Evolutionary conservation across 1,140 invertebrate genomes (phyloP).

Genomic region (Anthonomus grandis): DNA sequence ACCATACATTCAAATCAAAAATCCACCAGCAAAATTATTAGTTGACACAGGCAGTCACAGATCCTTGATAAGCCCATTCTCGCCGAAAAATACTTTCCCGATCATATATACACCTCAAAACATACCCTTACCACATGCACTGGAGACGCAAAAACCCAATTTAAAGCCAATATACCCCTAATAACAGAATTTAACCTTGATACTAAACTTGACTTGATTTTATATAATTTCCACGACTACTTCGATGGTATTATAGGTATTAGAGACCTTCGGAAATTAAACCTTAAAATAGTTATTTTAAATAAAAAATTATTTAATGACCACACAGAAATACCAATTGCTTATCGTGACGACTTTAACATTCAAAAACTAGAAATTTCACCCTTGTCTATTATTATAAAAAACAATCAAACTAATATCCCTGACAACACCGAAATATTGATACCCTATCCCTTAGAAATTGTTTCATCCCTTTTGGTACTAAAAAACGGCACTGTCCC

Average conservation of each 20-base stretch:
- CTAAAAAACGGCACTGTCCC: background rate
- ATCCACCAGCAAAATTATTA: conserved; percentile 29
- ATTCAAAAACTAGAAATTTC: too few relatives aligned
- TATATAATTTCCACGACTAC: conserved; percentile 33
- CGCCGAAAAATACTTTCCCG: conserved; percentile 27
- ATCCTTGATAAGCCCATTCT: conserved; percentile 27
- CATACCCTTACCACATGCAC: conserved; percentile 20
- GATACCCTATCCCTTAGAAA: background rate
- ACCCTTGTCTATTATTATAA: too few relatives aligned
- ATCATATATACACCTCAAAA: conserved; percentile 16
- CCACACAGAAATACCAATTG: conserved; percentile 18
- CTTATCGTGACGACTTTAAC: too few relatives aligned
- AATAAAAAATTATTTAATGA: conserved; percentile 20
- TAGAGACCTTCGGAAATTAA: conserved; percentile 23
- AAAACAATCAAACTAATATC: conserved; percentile 2
- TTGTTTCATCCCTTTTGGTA: background rate
- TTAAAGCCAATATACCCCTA: conserved; percentile 24
- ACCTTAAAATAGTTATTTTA: conserved; percentile 24
- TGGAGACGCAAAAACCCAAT: conserved; percentile 15
- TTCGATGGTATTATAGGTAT: conserved; percentile 33
- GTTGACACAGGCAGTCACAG: conserved; percentile 30
- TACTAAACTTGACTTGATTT: conserved; percentile 14
- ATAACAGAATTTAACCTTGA: conserved; percentile 24
- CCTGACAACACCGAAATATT: conserved; percentile 4
- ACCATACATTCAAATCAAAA: conserved; percentile 29